These are phyloP conservation scores for Steinernema khuongi DNA, from an alignment of 1,140 invertebrate species.

Conservation along the genomic window DNA sequence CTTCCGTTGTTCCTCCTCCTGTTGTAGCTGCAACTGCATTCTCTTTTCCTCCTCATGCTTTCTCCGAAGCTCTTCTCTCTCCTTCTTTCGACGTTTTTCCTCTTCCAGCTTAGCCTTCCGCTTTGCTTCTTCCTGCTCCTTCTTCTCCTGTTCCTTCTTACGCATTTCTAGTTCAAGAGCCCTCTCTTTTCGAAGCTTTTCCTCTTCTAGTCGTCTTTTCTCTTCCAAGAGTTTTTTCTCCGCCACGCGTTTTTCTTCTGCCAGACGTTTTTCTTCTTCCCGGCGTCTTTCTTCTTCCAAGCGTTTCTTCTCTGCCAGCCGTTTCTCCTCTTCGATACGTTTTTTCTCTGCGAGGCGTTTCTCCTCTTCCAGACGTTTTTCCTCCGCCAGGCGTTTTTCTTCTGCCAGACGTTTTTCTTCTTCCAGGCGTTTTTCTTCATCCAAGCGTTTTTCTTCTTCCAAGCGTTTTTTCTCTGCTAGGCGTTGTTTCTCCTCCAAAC, in stretches of 20 bases:
- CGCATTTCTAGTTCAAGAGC: not conserved
- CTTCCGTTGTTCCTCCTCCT: not conserved
- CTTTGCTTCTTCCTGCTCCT: too few species aligned
- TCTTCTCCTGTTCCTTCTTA: too few species aligned
- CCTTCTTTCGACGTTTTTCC: too few species aligned
- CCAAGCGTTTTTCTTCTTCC: not conserved
- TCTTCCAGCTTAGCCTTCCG: too few species aligned
- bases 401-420: not conserved
- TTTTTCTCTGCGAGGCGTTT: too few species aligned
- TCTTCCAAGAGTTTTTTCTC: too few species aligned
- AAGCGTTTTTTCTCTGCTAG: not conserved
- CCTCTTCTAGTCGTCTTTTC: not conserved
- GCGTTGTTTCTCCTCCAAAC: conserved; percentile 18
- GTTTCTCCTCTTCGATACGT: not conserved
- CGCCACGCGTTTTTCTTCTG: too few species aligned
- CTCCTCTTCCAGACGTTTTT: too few species aligned
- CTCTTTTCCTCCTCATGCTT: not conserved
- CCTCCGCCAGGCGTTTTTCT: not conserved
- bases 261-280: not conserved
- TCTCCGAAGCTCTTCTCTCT: conserved; percentile 28
- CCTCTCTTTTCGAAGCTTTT: not conserved
- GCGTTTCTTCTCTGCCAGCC: not conserved
- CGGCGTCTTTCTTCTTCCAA: not conserved
- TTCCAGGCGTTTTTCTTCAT: not conserved
- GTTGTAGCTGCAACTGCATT: not conserved